Percentiles rank a stretch among this genome's conserved stretches.
These are phyloP conservation scores for Polydesmus complanatus DNA, from an alignment of 2,888 invertebrate genomes.

Conservation along the genomic window DNA sequence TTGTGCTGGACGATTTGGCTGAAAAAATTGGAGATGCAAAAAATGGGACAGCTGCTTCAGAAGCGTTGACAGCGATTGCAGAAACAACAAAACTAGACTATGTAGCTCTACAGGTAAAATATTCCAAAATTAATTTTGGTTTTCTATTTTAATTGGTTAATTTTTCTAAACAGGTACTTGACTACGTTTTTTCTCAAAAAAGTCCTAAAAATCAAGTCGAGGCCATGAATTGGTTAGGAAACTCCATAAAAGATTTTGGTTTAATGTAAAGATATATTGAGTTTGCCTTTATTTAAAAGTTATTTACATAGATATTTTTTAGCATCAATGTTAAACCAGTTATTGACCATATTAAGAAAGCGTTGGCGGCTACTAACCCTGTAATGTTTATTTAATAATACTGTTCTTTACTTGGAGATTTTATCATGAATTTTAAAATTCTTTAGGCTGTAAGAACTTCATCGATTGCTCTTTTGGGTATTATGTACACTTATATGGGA, in stretches of 20 bases:
- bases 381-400: slow-evolving; percentile 23
- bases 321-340: slow-evolving; percentile 55
- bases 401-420: slow-evolving; percentile 9
- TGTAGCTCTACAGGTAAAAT: slow-evolving; percentile 44
- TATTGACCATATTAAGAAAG: slow-evolving; percentile 66
- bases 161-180: slow-evolving; percentile 38
- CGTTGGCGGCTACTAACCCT: slow-evolving; percentile 69
- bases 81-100: slow-evolving; percentile 63
- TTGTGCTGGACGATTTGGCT: slow-evolving; percentile 61
- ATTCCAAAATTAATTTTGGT: not conserved
- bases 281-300: slow-evolving; percentile 16
- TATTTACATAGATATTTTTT: not conserved
- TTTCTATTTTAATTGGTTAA: not conserved
- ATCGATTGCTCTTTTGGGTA: slow-evolving; percentile 57
- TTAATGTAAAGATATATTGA: slow-evolving; percentile 46
- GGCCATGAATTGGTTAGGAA: slow-evolving; percentile 62
- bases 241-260: slow-evolving; percentile 72
- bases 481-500: slow-evolving; percentile 68
- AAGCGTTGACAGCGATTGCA: slow-evolving; percentile 57
- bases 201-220: slow-evolving; percentile 84
- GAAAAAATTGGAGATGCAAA: slow-evolving; percentile 75
- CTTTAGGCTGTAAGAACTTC: slow-evolving; percentile 54
- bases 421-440: not conserved
- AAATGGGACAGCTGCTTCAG: slow-evolving; percentile 52
- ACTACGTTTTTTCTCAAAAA: slow-evolving; percentile 67